Base-by-base conservation (phyloP, 2,113 vertebrate genomes). In the Carassius auratus region DNA sequence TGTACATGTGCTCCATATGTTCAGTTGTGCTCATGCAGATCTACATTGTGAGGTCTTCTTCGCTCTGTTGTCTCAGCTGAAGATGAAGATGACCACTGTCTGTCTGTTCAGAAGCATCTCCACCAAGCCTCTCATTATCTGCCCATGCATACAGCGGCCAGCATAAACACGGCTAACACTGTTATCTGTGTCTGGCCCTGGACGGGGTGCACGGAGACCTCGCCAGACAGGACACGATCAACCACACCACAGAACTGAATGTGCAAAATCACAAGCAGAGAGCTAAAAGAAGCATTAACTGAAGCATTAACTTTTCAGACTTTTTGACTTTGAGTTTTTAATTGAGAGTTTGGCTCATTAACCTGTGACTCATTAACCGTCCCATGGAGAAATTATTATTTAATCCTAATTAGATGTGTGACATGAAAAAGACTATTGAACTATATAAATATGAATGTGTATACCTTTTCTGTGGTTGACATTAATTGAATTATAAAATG, bases 61-160 rank as follows among this genome's bases (percentile, higher is more conserved):
- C 1, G 2, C 55, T 57, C 42, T 88, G 84, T 86, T 86, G 84
- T 81, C 74, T 73, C 84, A 88, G 84, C 85, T 86, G 83, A 81
- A 48, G 36, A 69, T 86, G 76, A 62, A 55, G n/a, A 59, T 64
- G 64, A 79, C 38, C 50, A 76, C 17, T 26, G 26, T 26, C 26
- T 26, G 26, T 26, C 9, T 48, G 45, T 48, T 48, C 2, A 92
- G 91, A 92, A 92, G 88, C 85, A 90, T 87, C 88, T 89, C 86
- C 87, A 91, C 86, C 90, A 92, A 92, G 90, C 89, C 92, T 84
- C 87, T 93, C 89, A 93, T 94, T 93, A 93, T 90, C 84, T 83
- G 82, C 59, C 81, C 79, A 42, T 81, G 61, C 71, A 23, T 52
- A 87, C 62, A 50, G 21, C 8, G 45, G 84, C 88, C 88, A 86